Base-by-base conservation (phyloP, 2,113 vertebrate species). In the Sander vitreus region DNA sequence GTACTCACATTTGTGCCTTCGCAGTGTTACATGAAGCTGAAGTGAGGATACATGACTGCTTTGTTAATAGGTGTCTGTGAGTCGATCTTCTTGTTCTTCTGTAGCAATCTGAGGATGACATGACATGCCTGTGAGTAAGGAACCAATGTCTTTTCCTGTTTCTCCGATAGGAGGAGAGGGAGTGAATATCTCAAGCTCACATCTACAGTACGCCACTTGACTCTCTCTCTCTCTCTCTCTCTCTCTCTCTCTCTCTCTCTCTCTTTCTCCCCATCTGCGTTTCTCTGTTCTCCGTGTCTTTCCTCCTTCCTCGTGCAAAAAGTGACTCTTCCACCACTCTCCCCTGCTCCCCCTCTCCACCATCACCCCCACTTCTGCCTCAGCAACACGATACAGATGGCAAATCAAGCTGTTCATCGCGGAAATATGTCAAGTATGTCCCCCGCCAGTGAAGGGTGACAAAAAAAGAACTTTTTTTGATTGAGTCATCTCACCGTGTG, bases 371-470 rank as follows among this genome's bases (percentile, higher is more conserved):
- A 19, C 50, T 74, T 63, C 73, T 82, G 62, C 75, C 69, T 43
- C 36, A 15, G 66, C n/a, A 33, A 39, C 55, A 4, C 6, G 15
- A 77, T 83, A 7, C 92, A 91, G 85, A 89, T 92, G 88, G 88
- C 78, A 80, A 84, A 87, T 90, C 89, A 80, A 93, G 89, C 86
- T 91, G 92, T 81, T 90, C 51, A 3, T 79, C 76, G 1, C 81
- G 58, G 43, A 85, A 93, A 76, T 53, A 64, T 79, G 86, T 88
- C 80, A 67, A 88, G 69, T 30, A 48, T 45, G 66, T 68, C 78
- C 81, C 71, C 75, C 16, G 39, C 76, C 47, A 65, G 27, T 50
- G 74, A 84, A 58, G 82, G 51, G 78, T 79, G 85, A 86, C 36
- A 57, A 73, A 53, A 71, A 30, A 72, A 64, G 59, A 81, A 80